Conservation (phyloP, 2,888 invertebrate species). For the Stictocephala bisonia region DNA sequence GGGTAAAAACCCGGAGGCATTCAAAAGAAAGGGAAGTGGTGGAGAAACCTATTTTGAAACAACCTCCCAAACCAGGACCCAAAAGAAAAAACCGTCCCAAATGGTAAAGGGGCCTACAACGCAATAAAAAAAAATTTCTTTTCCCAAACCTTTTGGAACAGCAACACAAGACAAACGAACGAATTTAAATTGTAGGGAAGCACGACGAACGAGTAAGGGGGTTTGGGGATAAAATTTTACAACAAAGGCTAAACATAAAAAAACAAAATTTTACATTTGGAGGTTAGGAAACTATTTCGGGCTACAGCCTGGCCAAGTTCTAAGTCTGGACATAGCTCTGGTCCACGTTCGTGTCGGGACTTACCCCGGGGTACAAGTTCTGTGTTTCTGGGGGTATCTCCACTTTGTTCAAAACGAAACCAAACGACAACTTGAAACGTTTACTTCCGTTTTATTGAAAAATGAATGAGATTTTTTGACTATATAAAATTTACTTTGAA, state of each 20-base stretch:
- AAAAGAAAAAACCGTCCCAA: background rate
- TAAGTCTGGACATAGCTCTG: slow-evolving; percentile 9
- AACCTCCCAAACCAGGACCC: slow-evolving; percentile 1
- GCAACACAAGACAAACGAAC: background rate
- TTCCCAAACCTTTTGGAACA: background rate
- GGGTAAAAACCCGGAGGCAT: background rate
- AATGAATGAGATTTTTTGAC: too few relatives aligned
- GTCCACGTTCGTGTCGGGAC: too few relatives aligned
- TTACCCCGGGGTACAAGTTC: too few relatives aligned
- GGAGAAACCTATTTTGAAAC: slow-evolving; percentile 5
- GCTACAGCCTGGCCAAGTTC: background rate
- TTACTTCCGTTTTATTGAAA: too few relatives aligned
- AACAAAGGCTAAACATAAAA: slow-evolving; percentile 22
- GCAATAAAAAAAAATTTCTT: background rate
- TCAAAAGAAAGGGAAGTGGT: slow-evolving; percentile 4
- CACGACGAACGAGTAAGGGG: too few relatives aligned
- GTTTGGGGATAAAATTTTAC: slow-evolving; percentile 11
- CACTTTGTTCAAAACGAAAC: too few relatives aligned
- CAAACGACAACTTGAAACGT: too few relatives aligned
- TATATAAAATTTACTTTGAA: too few relatives aligned
- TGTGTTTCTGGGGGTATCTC: too few relatives aligned
- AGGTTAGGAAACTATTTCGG: slow-evolving; percentile 16
- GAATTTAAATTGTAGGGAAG: background rate
- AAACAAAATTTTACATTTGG: slow-evolving; percentile 15
- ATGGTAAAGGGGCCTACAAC: background rate